Evolutionary conservation across 2,797 vertebrate genomes (phyloP).

Genomic region (Hydrolagus colliei): DNA sequence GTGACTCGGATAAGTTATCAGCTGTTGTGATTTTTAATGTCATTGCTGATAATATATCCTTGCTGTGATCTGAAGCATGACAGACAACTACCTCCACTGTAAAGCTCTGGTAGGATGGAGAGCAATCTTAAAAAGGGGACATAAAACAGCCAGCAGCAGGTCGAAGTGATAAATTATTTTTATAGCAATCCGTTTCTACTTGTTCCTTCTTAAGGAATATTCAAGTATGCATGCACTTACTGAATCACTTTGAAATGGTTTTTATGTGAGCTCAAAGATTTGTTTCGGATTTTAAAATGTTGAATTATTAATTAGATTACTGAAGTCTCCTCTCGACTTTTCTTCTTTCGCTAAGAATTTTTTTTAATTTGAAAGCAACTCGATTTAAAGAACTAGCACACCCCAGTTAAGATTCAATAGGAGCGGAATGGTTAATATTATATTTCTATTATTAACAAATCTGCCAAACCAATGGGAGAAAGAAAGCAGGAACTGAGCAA

Average conservation of each 20-base stretch:
- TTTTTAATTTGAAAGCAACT: neutral
- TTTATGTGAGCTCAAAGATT: neutral
- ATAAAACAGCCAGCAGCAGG: conserved; percentile 18
- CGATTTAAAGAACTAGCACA: neutral
- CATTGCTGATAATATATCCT: neutral
- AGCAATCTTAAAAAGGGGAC: conserved; percentile 6
- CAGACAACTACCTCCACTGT: conserved; percentile 13
- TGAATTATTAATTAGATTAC: neutral
- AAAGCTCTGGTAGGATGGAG: conserved; percentile 3
- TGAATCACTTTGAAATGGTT: neutral
- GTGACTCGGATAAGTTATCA: conserved; percentile 18
- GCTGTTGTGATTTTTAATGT: neutral
- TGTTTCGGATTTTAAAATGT: neutral
- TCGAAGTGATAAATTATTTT: conserved; percentile 16
- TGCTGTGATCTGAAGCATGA: conserved; percentile 11
- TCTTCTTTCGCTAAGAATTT: too few relatives aligned
- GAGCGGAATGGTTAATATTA: neutral
- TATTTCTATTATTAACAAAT: conserved; percentile 8
- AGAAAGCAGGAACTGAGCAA: neutral
- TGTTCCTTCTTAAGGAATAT: conserved; percentile 3
- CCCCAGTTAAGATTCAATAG: neutral
- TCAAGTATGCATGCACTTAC: neutral
- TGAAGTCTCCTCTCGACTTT: neutral
- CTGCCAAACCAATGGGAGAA: neutral
- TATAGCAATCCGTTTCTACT: conserved; percentile 12